Evolutionary conservation across 2,113 vertebrate species (phyloP).

Genomic region (Acrocephalus arundinaceus): DNA sequence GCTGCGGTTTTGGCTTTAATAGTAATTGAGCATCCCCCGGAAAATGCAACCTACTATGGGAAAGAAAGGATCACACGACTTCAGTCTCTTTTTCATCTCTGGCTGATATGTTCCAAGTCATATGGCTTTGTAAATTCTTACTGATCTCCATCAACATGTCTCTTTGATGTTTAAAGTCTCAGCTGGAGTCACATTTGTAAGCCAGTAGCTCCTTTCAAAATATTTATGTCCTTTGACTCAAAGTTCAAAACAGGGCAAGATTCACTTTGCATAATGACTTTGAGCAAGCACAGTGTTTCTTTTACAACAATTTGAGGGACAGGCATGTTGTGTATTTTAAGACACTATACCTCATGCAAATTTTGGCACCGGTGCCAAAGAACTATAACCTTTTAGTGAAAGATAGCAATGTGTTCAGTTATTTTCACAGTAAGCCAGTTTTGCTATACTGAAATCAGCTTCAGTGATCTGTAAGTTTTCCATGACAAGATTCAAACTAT

Average conservation of each 20-base stretch:
- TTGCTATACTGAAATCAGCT: neutral
- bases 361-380: neutral
- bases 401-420: neutral
- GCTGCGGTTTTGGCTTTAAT: neutral
- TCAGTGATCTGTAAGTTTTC: neutral
- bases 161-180: conserved; percentile 50
- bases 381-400: neutral
- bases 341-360: neutral
- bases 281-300: conserved; percentile 10
- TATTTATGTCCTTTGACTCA: conserved; percentile 41
- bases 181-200: conserved; percentile 14
- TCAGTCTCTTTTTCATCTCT: conserved; percentile 22
- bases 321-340: neutral
- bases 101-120: conserved; percentile 8
- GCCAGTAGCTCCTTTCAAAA: conserved; percentile 48
- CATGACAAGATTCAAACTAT: neutral
- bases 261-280: neutral
- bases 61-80: conserved; percentile 29
- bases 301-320: neutral
- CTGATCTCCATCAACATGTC: conserved; percentile 17
- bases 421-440: neutral
- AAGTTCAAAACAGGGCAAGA: conserved; percentile 58
- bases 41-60: neutral
- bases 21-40: neutral
- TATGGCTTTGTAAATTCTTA: neutral